Conservation (phyloP, 1,140 invertebrate species). For the Drosophila mauritiana region DNA sequence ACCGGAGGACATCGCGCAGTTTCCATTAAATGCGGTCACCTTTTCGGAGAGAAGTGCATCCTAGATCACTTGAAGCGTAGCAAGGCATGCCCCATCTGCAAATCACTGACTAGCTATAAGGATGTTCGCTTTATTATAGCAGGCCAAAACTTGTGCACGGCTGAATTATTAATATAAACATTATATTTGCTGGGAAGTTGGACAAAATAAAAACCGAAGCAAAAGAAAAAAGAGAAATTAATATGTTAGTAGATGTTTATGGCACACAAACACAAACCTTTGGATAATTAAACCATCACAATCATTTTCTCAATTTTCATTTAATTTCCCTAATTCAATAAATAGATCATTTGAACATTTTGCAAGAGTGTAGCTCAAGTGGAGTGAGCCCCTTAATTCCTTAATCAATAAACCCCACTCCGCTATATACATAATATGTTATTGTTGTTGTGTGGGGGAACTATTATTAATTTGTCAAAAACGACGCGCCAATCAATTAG, state of each 20-base stretch:
- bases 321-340: slow-evolving; percentile 37
- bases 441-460: slow-evolving; percentile 28
- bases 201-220: no score
- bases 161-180: neutral
- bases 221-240: no score
- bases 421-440: neutral
- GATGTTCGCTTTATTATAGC: neutral
- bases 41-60: neutral
- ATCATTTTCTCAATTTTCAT: slow-evolving; percentile 14
- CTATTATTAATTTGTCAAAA: slow-evolving; percentile 43
- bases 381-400: slow-evolving; percentile 17
- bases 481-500: slow-evolving; percentile 56
- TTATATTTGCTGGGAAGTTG: no score
- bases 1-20: neutral
- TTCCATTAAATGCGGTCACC: neutral
- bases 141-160: neutral
- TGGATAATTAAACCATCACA: neutral
- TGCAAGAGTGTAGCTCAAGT: slow-evolving; percentile 4
- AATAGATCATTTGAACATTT: slow-evolving; percentile 8
- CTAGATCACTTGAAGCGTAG: neutral
- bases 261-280: neutral
- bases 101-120: no score
- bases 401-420: slow-evolving; percentile 27
- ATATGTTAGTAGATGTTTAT: neutral
- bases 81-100: neutral